phyloP scores from a whole-genome alignment of 2,888 invertebrate genomes.

The Leistus spinibarbis region DNA sequence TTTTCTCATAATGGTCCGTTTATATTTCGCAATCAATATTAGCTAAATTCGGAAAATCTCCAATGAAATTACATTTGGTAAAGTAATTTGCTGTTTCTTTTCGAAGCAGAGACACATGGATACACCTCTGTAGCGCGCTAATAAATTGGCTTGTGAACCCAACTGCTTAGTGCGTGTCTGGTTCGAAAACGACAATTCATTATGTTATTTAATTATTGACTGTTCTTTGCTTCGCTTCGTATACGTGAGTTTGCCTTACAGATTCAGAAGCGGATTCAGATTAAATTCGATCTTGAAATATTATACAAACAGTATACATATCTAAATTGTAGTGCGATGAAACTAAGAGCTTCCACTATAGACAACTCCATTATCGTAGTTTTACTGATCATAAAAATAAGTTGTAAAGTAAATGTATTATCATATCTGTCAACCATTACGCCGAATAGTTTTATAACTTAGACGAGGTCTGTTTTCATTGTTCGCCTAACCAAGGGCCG shows the following conservation, averaged over 20 bases:
- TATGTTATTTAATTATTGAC: constrained; percentile 33
- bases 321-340: background rate
- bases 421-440: too few relatives aligned
- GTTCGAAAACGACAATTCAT: constrained; percentile 30
- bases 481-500: too few relatives aligned
- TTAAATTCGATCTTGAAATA: background rate
- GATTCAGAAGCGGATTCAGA: constrained; percentile 6
- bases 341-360: background rate
- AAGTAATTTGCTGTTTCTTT: background rate
- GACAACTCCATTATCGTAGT: background rate
- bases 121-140: constrained; percentile 16
- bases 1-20: background rate
- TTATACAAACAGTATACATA: background rate
- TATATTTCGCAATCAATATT: background rate
- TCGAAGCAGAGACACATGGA: background rate
- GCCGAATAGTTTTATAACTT: too few relatives aligned
- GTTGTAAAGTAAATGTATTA: too few relatives aligned
- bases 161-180: constrained; percentile 27
- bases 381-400: background rate
- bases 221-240: constrained; percentile 29
- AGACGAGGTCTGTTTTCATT: too few relatives aligned
- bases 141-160: constrained; percentile 23
- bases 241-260: constrained; percentile 16
- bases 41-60: background rate
- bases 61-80: background rate